Evolutionary conservation across 2,797 vertebrate species (phyloP), one percentile per base, ranked within the genome.

Genomic region (Acridotheres tristis): DNA sequence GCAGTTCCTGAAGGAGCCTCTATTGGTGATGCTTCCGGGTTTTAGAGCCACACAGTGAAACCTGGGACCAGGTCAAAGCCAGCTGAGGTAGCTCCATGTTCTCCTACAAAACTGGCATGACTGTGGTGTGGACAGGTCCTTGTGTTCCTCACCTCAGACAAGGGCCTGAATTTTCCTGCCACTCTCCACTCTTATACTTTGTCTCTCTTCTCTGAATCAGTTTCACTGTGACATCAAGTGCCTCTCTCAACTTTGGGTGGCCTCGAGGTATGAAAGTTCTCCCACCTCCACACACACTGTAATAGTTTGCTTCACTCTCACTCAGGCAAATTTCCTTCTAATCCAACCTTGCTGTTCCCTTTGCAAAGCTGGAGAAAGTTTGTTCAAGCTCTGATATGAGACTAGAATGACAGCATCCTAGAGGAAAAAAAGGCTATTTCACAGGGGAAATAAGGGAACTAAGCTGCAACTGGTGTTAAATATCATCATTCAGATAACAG

Each of bases 381-480:
- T 63, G 55, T 63, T 55, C 36, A 55, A 34, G 13, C 30, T 62
- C 48, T 62, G 42, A 48, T 78, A 27, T 13, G 50, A 50, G 32
- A 86, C 26, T 63, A 36, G 55, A 48, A 27, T 71, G 26, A 32
- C 50, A 50, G 21, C 36, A 55, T 63, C 50, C 57, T 50, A 32
- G 30, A 16, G n/a, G 2, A 71, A 77, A 51, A 51, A n/a, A 62
- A 48, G 22, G 2, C 12, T 71, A 1, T 71, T 78, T 88, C 67
- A 42, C 16, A 45, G 74, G 40, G 36, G 62, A 89, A 76, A 63
- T 84, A 88, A 82, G n/a, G 26, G 43, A 63, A 80, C 40, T 74
- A 71, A 73, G 30, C 30, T 59, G 30, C 62, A 89, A 58, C 68
- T 75, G 40, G 25, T 72, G 55, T 88, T 95, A 93, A 89, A 78